Evolutionary conservation across 2,888 invertebrate species (phyloP), one percentile per base, ranked within the genome.

Genomic region (Cryptus armator): DNA sequence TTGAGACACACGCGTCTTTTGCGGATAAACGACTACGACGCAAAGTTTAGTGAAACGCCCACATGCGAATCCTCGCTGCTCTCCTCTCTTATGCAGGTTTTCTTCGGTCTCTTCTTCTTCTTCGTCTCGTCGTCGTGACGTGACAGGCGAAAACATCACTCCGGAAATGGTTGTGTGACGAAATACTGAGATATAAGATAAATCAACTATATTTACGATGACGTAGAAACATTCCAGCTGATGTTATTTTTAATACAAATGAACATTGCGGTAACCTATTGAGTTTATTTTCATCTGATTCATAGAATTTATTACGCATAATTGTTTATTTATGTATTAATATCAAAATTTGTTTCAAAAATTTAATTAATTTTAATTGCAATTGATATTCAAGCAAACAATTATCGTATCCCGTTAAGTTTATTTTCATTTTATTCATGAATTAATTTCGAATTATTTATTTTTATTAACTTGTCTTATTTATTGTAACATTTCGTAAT

Each of bases 41-140:
- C 53, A 78, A 80, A 83, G 59, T 80, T 83, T 83, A 82, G 85
- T 83, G 62, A 66, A 67, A 71, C 85, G 85, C 82, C 85, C 83
- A 85, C 62, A 62, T 62, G 16, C 56, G 44, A 59, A 43, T 59
- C 70, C 74, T 84, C 37, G 62, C 29, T 51, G 43, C 46, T 51
- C 12, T 24, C 79, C 32, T 70, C 66, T 43, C 56, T 70, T 68
- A 46, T 53, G 14, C 62, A 68, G 14, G 46, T 44, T 44, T 51
- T 64, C 70, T n/a, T 24, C 68, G 44, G 53, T 51, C 67, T 67
- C 32, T 72, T n/a, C 48, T 14, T 24, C 62, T 68, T 53, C 37
- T 64, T 51, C 14, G 44, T 51, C 66, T 67, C 82, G 74, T 82
- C 79, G 66, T 71, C 32, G 29, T 10, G 48, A 66, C 66, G 16